These are phyloP conservation scores for Ephestia elutella DNA, from an alignment of 1,140 invertebrate species.

Conservation along the genomic window DNA sequence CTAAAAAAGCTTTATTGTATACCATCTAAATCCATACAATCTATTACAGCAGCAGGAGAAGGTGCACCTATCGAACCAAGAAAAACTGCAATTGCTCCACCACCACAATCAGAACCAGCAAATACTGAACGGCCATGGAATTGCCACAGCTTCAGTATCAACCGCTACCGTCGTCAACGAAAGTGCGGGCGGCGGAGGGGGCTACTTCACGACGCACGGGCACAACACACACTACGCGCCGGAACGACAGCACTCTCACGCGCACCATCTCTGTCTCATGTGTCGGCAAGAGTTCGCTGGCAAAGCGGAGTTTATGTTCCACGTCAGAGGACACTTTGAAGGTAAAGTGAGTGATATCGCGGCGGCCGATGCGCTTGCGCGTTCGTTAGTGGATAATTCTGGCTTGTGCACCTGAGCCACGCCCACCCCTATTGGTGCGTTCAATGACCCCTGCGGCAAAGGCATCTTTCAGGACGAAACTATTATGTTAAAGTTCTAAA, in stretches of 20 bases:
- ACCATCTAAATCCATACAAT: conserved; percentile 1
- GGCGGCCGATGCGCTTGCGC: conserved; percentile 77
- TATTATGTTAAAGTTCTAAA: conserved; percentile 64
- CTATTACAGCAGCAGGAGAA: conserved; percentile 62
- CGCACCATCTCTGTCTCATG: conserved; percentile 78
- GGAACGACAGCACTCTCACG: conserved; percentile 62
- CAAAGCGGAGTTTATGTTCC: conserved; percentile 81
- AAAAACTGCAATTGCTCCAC: conserved; percentile 68
- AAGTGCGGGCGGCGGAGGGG: conserved; percentile 27
- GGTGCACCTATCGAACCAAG: conserved; percentile 68
- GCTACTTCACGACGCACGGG: conserved; percentile 59
- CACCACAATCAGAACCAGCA: conserved; percentile 75
- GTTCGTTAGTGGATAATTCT: conserved; percentile 77
- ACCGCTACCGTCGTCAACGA: conserved; percentile 64
- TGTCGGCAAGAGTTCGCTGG: conserved; percentile 79
- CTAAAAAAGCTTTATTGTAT: too few relatives aligned
- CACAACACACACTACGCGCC: conserved; percentile 73
- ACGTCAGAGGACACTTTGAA: conserved; percentile 80
- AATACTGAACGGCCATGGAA: conserved; percentile 64
- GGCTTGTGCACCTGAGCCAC: conserved; percentile 77
- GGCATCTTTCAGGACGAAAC: conserved; percentile 60
- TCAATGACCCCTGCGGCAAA: conserved; percentile 55
- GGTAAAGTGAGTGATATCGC: conserved; percentile 76
- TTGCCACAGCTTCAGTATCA: conserved; percentile 58
- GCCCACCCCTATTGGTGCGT: conserved; percentile 51